These are phyloP conservation scores for Kryptolebias ocellatus DNA, from an alignment of 2,797 vertebrate species.

Conservation along the genomic window DNA sequence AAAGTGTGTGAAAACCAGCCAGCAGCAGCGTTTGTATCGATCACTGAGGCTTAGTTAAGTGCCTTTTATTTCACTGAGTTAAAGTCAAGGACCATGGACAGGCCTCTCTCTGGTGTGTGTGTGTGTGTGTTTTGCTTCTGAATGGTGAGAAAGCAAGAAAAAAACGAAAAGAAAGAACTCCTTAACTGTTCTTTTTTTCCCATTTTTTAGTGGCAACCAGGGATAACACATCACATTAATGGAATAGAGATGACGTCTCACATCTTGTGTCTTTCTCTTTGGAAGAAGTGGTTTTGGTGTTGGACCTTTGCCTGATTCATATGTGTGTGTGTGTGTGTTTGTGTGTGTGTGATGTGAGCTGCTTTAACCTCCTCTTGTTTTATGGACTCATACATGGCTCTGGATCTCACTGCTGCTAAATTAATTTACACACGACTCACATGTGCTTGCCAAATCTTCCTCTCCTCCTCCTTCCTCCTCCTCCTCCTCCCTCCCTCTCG, in stretches of 20 bases:
- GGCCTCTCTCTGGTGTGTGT: conserved; percentile 51
- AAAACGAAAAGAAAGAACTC: conserved; percentile 59
- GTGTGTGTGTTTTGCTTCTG: conserved; percentile 55
- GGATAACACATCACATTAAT: conserved; percentile 73
- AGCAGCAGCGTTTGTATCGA: conserved; percentile 71
- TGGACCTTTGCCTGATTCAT: conserved; percentile 68
- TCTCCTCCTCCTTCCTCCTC: conserved; percentile 40
- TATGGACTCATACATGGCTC: conserved; percentile 81
- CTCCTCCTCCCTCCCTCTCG: conserved; percentile 36
- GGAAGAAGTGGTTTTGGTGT: conserved; percentile 72
- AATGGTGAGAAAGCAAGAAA: conserved; percentile 56
- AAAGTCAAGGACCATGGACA: conserved; percentile 77
- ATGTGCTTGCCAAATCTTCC: conserved; percentile 73
- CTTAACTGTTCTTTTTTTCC: conserved; percentile 54
- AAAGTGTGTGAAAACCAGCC: conserved; percentile 37
- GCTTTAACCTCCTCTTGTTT: conserved; percentile 82
- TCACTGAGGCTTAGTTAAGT: conserved; percentile 82
- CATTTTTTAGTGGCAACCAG: conserved; percentile 69
- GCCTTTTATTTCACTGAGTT: conserved; percentile 84
- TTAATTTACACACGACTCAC: conserved; percentile 82
- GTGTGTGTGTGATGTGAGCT: conserved; percentile 70
- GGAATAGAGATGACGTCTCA: conserved; percentile 70
- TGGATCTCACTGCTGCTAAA: conserved; percentile 77
- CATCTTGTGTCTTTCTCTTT: conserved; percentile 58
- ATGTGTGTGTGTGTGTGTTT: conserved; percentile 51